Evolutionary conservation across 35 echinoderm and acorn worm genomes (phyloP), one percentile per base, ranked within the genome.

Genomic region (Diadema setosum): DNA sequence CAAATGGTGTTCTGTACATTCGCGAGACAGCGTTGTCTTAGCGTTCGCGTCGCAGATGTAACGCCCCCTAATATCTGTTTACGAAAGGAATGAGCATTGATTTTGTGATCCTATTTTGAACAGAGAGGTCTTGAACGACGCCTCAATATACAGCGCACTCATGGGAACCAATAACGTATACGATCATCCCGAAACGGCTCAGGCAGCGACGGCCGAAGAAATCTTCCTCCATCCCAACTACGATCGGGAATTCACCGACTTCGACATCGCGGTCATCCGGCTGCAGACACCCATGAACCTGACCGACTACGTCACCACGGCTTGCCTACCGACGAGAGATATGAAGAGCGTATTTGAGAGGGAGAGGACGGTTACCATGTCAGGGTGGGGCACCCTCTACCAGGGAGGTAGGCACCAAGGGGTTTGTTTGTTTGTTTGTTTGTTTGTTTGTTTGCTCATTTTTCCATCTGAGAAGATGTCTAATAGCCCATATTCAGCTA

Each of bases 211-310:
- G 5, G 90, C 85, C 8, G 60, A 39, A 1, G 73, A 82, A 11
- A 45, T 92, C 32, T 92, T 58, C 75, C 56, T 86, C 49, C 90
- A 92, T 80, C 90, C 90, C 1, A 82, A 92, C 25, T 86, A 81
- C 41, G 37, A 35, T 12, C 37, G 17, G 25, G 48, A 46, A 1
- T 41, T 58, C 5, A 90, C 58, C 0, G 88, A 90, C 43, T 92
- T 42, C 50, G 90, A 92, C 70, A 86, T 92, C 26, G 70, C 83
- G 0, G 50, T 92, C 33, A 36, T 92, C 9, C 65, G 55, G 7
- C 49, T 92, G n/a, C 32, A 36, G 4, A 21, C 18, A 4, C 64
- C 84, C 5, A 49, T 78, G 8, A 80, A 75, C n/a, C 39, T 92
- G 2, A 86, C 64, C 0, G 52, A 92, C 30, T 78, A 86, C 41